A percentile compares a stretch with the other conserved stretches of the same genome.
phyloP scores from a whole-genome alignment of 2,113 vertebrate species.

The Pongo pygmaeus region DNA sequence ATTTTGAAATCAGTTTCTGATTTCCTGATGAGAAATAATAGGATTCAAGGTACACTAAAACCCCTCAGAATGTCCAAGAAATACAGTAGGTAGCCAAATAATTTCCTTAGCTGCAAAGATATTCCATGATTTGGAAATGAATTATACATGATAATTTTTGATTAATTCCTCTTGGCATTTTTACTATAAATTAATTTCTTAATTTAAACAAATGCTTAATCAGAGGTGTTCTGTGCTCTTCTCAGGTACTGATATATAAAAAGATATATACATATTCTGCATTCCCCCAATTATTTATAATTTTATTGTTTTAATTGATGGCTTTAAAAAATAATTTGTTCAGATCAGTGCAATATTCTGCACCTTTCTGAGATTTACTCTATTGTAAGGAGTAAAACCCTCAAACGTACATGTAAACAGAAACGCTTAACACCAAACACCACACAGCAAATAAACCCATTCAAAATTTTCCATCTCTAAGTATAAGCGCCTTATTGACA shows the following conservation, averaged over 20 bases:
- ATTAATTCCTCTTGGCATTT: not conserved
- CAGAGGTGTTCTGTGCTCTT: constrained; percentile 16
- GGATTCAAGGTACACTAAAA: not conserved
- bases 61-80: not conserved
- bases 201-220: constrained; percentile 17
- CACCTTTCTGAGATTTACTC: constrained; percentile 5
- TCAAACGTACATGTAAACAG: not conserved
- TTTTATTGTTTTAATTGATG: not conserved
- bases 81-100: not conserved
- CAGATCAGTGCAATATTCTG: not conserved
- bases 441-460: not conserved
- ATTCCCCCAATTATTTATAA: not conserved
- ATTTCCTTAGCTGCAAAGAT: constrained; percentile 19
- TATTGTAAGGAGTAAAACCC: not conserved
- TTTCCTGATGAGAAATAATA: constrained; percentile 12
- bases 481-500: not conserved
- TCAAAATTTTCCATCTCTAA: not conserved
- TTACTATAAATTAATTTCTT: constrained; percentile 23
- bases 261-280: not conserved
- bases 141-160: not conserved
- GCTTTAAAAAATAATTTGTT: constrained; percentile 25
- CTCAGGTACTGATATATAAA: not conserved
- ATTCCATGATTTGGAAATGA: not conserved
- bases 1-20: constrained; percentile 30
- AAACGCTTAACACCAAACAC: not conserved